These are phyloP conservation scores for Hipparchia semele DNA, from an alignment of 2,888 invertebrate genomes.

Conservation along the genomic window DNA sequence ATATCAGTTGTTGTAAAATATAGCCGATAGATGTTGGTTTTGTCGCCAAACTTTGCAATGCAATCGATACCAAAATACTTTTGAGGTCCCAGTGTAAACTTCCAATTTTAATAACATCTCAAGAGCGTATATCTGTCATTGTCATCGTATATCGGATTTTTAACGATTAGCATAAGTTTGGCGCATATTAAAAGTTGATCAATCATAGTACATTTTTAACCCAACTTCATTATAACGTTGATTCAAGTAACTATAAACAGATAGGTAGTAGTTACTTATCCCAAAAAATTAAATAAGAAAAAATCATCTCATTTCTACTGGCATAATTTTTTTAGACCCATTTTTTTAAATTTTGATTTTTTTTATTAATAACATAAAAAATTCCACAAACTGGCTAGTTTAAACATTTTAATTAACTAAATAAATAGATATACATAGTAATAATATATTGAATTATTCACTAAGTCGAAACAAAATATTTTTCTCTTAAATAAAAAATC, in stretches of 20 bases:
- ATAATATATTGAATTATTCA: constrained; percentile 60
- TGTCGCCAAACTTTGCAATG: background rate
- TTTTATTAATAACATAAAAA: constrained; percentile 1
- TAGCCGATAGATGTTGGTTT: background rate
- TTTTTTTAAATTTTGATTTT: background rate
- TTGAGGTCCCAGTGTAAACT: too few species aligned
- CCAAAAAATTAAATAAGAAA: background rate
- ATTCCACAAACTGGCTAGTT: constrained; percentile 23
- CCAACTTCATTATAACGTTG: background rate
- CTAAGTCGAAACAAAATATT: constrained; percentile 61
- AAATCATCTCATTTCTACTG: constrained; percentile 5
- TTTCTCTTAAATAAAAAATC: constrained; percentile 53
- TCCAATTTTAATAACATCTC: too few species aligned
- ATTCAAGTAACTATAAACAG: background rate
- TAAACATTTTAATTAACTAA: constrained; percentile 60
- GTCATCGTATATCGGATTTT: too few species aligned
- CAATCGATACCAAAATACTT: too few species aligned
- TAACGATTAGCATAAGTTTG: too few species aligned
- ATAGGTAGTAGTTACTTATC: background rate
- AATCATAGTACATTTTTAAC: background rate
- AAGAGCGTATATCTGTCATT: too few species aligned
- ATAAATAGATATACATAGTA: constrained; percentile 72
- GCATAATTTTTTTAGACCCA: constrained; percentile 9
- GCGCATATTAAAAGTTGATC: too few species aligned
- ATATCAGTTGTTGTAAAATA: background rate